phyloP scores from a whole-genome alignment of 2,113 vertebrate genomes.

The Antechinus stuartii region DNA sequence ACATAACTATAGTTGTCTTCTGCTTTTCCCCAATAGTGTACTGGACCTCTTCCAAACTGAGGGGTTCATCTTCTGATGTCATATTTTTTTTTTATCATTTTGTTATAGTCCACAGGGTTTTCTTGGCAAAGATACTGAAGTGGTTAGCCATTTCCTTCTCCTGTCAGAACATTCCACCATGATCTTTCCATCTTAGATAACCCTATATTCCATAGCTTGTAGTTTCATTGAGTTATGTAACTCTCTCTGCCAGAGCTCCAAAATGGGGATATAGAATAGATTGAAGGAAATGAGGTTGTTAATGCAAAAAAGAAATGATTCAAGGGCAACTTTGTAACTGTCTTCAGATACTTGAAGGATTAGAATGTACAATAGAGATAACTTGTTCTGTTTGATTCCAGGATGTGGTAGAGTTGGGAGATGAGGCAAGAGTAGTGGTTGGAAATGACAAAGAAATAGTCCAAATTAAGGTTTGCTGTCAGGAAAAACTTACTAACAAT shows the following conservation, averaged over 20 bases:
- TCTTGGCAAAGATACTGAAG: too few relatives aligned
- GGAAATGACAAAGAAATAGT: background rate
- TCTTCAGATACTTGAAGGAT: background rate
- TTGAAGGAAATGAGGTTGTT: background rate
- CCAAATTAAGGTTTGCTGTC: background rate
- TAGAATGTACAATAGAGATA: background rate
- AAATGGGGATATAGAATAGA: background rate
- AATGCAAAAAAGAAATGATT: background rate
- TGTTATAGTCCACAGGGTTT: too few relatives aligned
- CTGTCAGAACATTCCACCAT: background rate
- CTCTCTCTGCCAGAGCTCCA: background rate
- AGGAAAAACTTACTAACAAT: background rate
- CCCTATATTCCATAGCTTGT: background rate
- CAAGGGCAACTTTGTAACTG: background rate
- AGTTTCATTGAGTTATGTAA: background rate
- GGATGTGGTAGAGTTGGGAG: background rate
- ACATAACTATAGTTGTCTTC: too few relatives aligned
- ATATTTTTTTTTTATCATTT: too few relatives aligned
- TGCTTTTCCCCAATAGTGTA: too few relatives aligned
- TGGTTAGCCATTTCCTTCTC: too few relatives aligned
- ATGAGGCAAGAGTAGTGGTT: background rate
- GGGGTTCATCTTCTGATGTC: too few relatives aligned
- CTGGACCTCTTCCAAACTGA: too few relatives aligned
- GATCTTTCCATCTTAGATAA: background rate
- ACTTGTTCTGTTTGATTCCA: background rate